Evolutionary conservation across 2,888 invertebrate genomes (phyloP).

Genomic region (Miltochrista miniata): DNA sequence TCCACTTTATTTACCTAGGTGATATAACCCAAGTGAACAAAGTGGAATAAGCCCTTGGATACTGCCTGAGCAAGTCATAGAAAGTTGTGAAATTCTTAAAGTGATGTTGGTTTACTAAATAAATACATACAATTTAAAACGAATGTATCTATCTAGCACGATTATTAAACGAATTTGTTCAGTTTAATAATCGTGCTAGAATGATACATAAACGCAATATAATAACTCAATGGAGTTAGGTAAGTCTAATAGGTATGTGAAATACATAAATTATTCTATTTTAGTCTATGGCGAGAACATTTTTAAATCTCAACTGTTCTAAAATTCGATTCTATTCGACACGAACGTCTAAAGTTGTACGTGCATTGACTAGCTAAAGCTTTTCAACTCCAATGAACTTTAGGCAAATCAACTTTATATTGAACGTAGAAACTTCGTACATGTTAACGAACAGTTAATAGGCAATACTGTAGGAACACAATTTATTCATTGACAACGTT

Average conservation of each 20-base stretch:
- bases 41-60: too few species aligned
- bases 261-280: constrained; percentile 15
- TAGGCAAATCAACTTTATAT: constrained; percentile 27
- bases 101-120: too few species aligned
- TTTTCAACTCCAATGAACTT: constrained; percentile 32
- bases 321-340: constrained; percentile 39
- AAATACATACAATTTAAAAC: too few species aligned
- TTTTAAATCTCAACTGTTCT: constrained; percentile 34
- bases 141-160: too few species aligned
- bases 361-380: constrained; percentile 36
- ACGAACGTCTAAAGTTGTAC: constrained; percentile 38
- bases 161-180: too few species aligned
- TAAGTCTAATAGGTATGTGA: neutral
- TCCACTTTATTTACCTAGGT: too few species aligned
- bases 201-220: neutral
- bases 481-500: constrained; percentile 6
- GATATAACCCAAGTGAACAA: too few species aligned
- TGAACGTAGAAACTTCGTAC: neutral
- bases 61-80: too few species aligned
- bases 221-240: too few species aligned
- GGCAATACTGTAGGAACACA: neutral
- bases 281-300: constrained; percentile 21
- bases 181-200: too few species aligned
- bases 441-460: too few species aligned
- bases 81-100: too few species aligned